Evolutionary conservation across 2,888 invertebrate species (phyloP).

Genomic region (Candidula unifasciata): DNA sequence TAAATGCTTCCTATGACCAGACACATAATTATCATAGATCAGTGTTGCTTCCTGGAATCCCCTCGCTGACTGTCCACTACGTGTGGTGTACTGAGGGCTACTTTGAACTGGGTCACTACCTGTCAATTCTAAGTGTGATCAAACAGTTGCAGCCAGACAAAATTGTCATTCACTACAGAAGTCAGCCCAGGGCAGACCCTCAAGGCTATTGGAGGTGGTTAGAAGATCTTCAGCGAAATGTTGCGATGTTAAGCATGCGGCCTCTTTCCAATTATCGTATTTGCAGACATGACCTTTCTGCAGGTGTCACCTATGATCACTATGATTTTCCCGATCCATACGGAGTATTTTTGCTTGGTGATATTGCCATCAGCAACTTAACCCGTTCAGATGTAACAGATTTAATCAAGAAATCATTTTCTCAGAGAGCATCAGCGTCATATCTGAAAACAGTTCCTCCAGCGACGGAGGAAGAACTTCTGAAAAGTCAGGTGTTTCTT

Average conservation of each 20-base stretch:
- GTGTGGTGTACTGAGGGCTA: conserved; percentile 57
- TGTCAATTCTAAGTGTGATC: conserved; percentile 51
- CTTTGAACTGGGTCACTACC: conserved; percentile 56
- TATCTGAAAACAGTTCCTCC: not conserved
- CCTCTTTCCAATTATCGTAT: conserved; percentile 42
- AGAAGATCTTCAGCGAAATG: conserved; percentile 55
- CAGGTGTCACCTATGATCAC: conserved; percentile 33
- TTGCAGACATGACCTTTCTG: conserved; percentile 53
- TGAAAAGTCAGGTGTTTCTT: conserved; percentile 51
- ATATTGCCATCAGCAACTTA: conserved; percentile 51
- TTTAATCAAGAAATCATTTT: conserved; percentile 23
- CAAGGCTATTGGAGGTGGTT: conserved; percentile 57
- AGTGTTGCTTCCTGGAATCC: conserved; percentile 37
- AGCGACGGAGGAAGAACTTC: conserved; percentile 25
- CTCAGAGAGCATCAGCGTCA: not conserved
- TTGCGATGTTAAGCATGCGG: conserved; percentile 52
- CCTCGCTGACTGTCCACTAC: conserved; percentile 55
- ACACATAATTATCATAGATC: conserved; percentile 11
- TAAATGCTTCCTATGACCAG: not conserved
- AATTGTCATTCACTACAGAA: conserved; percentile 55
- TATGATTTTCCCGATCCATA: conserved; percentile 49
- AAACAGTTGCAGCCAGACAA: conserved; percentile 53
- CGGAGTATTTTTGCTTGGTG: conserved; percentile 55
- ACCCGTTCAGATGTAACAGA: conserved; percentile 37
- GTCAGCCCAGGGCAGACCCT: conserved; percentile 50